Conservation (phyloP, 2,113 vertebrate genomes). For the Apeltes quadracus region DNA sequence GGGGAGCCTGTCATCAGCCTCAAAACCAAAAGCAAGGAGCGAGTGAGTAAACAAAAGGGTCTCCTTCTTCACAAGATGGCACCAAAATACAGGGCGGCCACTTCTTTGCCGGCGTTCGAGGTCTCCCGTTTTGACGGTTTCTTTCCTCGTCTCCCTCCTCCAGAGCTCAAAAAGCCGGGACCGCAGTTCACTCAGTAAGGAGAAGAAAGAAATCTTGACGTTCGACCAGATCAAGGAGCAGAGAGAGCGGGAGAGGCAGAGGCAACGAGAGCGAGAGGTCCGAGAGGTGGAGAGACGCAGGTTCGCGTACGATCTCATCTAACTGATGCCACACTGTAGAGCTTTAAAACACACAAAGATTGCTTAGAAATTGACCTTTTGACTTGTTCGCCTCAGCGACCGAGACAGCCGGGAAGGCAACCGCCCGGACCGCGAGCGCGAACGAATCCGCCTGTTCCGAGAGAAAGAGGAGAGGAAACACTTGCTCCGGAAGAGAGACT, state of each 20-base stretch:
- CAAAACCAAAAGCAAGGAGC: slow-evolving; percentile 87
- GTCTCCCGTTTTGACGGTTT: not conserved
- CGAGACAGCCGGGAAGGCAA: slow-evolving; percentile 64
- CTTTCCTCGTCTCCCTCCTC: not conserved
- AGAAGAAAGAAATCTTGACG: slow-evolving; percentile 92
- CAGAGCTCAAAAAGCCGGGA: slow-evolving; percentile 94
- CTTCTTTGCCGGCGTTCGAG: too few relatives aligned
- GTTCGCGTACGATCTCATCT: slow-evolving; percentile 69
- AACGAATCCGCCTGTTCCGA: slow-evolving; percentile 87
- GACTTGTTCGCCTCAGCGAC: slow-evolving; percentile 12
- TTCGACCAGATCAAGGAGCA: slow-evolving; percentile 99
- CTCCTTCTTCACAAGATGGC: not conserved
- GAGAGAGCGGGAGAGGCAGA: slow-evolving; percentile 90
- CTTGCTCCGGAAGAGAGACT: slow-evolving; percentile 86
- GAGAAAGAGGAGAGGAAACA: slow-evolving; percentile 89
- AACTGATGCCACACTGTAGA: not conserved
- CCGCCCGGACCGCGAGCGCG: slow-evolving; percentile 87
- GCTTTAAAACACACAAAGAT: not conserved
- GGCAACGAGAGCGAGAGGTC: slow-evolving; percentile 93
- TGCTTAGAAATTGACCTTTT: not conserved
- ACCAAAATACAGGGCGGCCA: not conserved
- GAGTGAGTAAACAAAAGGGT: slow-evolving; percentile 63
- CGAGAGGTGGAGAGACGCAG: slow-evolving; percentile 91
- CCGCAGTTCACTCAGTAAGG: slow-evolving; percentile 88
- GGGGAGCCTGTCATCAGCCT: slow-evolving; percentile 97